Evolutionary conservation across 2,888 invertebrate genomes (phyloP), one percentile per base, ranked within the genome.

Genomic region (Psylliodes chrysocephalus): DNA sequence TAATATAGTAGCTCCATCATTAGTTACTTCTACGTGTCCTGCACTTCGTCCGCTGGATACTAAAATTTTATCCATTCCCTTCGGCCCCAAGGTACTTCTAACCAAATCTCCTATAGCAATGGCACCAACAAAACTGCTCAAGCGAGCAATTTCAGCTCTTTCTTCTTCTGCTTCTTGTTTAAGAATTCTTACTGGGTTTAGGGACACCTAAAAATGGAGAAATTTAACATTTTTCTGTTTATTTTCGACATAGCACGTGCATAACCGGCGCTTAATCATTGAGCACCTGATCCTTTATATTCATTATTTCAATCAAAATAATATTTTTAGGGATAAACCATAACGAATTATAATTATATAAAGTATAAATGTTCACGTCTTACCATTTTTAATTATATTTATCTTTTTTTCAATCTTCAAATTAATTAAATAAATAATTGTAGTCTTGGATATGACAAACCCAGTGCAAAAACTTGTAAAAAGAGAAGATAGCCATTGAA

Each of bases 21-120:
- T 99, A 55, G 99, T 99, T 3, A 99, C 96, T 84, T 97, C 93
- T 61, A 99, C 94, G 77, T 88, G 87, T 30, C 93, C 93, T 53
- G 90, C 88, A 77, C 89, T 92, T 64, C 94, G 88, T 0, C 95
- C 95, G 72, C 87, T 86, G 0, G 93, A 89, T 14, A 95, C 91
- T 18, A 95, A 84, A 68, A 95, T 94, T 85, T 95, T 95, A 78
- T 95, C 95, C 98, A 99, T 98, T 78, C 99, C 99, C 84, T 99
- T 99, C 0, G 99, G 99, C 2, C 99, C 99, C 22, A 99, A 86
- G 3, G 99, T 99, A 73, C 95, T 96, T 82, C 98, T 99, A 0
- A 99, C 94, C 72, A 99, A 86, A 83, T 99, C 99, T 25, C 99
- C 99, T 77, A 99, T 95, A 10, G 98, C 98, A 76, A 98, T 98